A percentile compares a stretch with the other conserved stretches of the same genome.
Conservation (phyloP, 2,888 invertebrate species). For the Caenorhabditis panamensis region DNA sequence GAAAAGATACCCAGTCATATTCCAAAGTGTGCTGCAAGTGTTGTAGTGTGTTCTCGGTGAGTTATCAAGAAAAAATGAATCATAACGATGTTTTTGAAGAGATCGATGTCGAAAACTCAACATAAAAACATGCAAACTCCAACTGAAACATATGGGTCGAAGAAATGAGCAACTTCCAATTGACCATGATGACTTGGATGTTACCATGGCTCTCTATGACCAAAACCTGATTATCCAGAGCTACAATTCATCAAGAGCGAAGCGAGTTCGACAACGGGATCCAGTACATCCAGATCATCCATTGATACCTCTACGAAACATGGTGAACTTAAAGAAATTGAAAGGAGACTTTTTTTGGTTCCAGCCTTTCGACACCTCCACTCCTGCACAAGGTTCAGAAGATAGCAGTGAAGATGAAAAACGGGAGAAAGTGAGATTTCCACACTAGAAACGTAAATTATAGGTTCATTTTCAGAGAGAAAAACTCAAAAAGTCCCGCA, state of each 20-base stretch:
- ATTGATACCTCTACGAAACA: slow-evolving; percentile 59
- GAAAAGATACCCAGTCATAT: slow-evolving; percentile 49
- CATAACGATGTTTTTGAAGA: slow-evolving; percentile 40
- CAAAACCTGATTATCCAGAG: slow-evolving; percentile 60
- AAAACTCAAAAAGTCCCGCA: slow-evolving; percentile 46
- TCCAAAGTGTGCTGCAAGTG: slow-evolving; percentile 55
- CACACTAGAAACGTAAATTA: neutral
- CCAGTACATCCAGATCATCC: slow-evolving; percentile 64
- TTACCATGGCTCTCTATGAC: slow-evolving; percentile 28
- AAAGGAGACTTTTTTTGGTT: neutral
- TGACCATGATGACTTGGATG: slow-evolving; percentile 39
- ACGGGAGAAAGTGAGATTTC: slow-evolving; percentile 37
- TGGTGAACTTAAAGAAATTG: slow-evolving; percentile 8
- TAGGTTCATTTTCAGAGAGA: slow-evolving; percentile 36
- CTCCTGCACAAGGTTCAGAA: slow-evolving; percentile 22
- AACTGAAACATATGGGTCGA: slow-evolving; percentile 56
- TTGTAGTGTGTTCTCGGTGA: slow-evolving; percentile 67
- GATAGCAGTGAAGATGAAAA: slow-evolving; percentile 67
- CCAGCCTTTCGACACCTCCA: slow-evolving; percentile 25
- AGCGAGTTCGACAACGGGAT: slow-evolving; percentile 61
- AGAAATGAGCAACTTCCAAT: slow-evolving; percentile 19
- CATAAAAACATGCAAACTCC: slow-evolving; percentile 37
- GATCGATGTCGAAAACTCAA: slow-evolving; percentile 61
- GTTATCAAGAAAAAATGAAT: neutral
- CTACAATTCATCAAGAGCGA: slow-evolving; percentile 55